Conservation (phyloP, 1,140 invertebrate species). For the Formica exsecta region DNA sequence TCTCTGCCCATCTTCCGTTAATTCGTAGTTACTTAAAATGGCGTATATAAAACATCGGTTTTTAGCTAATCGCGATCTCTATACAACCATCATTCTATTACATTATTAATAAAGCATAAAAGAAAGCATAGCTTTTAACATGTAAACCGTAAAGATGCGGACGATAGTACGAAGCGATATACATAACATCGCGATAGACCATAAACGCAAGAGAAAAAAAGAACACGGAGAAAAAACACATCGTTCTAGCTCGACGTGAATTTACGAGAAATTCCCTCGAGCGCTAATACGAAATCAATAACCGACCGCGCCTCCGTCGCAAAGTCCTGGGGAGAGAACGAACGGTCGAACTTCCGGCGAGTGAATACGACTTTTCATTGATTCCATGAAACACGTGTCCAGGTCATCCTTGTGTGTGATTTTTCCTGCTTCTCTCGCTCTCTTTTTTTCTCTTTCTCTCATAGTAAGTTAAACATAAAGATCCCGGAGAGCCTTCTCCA, state of each 20-base stretch:
- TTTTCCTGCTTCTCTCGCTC: not conserved
- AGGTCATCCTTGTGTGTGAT: conserved; percentile 25
- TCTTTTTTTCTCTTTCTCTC: not conserved
- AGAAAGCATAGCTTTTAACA: conserved; percentile 17
- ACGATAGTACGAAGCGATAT: not conserved
- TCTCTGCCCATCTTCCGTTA: not conserved
- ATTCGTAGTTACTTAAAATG: not conserved
- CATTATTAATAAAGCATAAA: conserved; percentile 50
- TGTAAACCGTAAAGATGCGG: conserved; percentile 5
- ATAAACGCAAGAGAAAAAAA: conserved; percentile 18
- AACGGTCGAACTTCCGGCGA: not conserved
- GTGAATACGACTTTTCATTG: conserved; percentile 60
- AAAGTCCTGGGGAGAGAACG: not conserved
- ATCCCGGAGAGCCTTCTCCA: conserved; percentile 17
- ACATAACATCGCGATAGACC: not conserved
- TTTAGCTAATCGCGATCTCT: conserved; percentile 6
- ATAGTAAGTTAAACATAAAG: conserved; percentile 71
- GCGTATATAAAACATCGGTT: conserved; percentile 8
- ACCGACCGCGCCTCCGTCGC: conserved; percentile 45
- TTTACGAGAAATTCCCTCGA: conserved; percentile 58
- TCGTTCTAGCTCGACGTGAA: not conserved
- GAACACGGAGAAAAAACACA: not conserved
- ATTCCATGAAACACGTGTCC: conserved; percentile 65
- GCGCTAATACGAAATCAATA: conserved; percentile 74
- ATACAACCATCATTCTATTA: conserved; percentile 8